Base-by-base conservation (phyloP, 2,113 vertebrate species). In the Caranx ignobilis region DNA sequence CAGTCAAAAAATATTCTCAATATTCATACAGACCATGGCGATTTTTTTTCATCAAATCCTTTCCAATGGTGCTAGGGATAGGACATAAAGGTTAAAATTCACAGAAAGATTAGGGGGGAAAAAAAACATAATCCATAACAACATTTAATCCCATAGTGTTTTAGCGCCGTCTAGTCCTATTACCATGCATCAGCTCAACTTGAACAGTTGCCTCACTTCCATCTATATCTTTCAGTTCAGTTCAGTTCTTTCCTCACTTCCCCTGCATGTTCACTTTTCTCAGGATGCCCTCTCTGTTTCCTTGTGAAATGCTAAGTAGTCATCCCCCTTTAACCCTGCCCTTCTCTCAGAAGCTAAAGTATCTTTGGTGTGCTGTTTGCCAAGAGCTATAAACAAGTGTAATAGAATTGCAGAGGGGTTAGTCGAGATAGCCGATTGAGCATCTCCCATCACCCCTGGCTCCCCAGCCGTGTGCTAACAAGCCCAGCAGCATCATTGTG, bases 331-430 rank as follows among this genome's bases (percentile, higher is more conserved):
- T 85, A 87, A 89, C 87, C 86, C 84, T 63, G 69, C 80, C 88
- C 76, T 85, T 87, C 85, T 83, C 88, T 88, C 66, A 77, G 71
- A 88, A 86, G 83, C 90, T 83, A 71, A 86, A 79, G 67, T 88
- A 91, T 89, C 85, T 91, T 92, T 88, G 82, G 85, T 84, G 82
- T 75, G 79, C 82, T 57, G 47, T 90, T 92, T 93, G 92, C 93
- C 93, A 93, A 89, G 71, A 92, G 92, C 92, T 72, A 91, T 93
- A 93, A 94, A 91, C 90, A 92, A 93, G 85, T 87, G 83, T 91
- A 92, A 94, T 91, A 91, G 88, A 93, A 94, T 90, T 91, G 92
- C 87, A 83, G 82, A 76, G 75, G 87, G 90, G 87, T 90, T 92
- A 91, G 88, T 83, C 2, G 82, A 87, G 87, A 87, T 85, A 89